phyloP scores from a whole-genome alignment of 30 jellyfish, hydroid and myxozoan species.

The Aurelia sp. region DNA sequence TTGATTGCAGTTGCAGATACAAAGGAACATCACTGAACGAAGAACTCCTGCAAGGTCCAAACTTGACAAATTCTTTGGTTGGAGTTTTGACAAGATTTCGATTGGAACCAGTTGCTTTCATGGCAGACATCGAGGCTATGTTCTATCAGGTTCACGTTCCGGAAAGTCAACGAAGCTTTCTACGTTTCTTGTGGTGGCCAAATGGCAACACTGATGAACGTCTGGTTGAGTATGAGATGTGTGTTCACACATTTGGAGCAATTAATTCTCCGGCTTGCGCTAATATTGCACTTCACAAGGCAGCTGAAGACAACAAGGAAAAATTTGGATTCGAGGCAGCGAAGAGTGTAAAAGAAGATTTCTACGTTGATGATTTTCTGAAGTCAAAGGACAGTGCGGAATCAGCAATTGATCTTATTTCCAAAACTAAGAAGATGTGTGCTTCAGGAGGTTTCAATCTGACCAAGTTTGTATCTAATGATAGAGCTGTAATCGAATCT shows the following conservation, averaged over 20 bases:
- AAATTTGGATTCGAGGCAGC: conserved; percentile 15
- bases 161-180: conserved; percentile 23
- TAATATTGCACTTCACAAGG: conserved; percentile 26
- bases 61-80: conserved; percentile 12
- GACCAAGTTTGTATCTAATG: too few species aligned
- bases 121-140: too few species aligned
- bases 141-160: conserved; percentile 32
- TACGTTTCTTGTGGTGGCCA: conserved; percentile 66
- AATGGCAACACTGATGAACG: conserved; percentile 37
- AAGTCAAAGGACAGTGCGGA: conserved; percentile 18
- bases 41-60: neutral
- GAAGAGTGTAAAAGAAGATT: conserved; percentile 6
- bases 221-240: conserved; percentile 45
- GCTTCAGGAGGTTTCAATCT: too few species aligned
- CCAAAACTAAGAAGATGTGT: too few species aligned
- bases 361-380: neutral
- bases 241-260: conserved; percentile 49
- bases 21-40: conserved; percentile 12
- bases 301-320: neutral
- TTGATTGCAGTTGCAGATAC: conserved; percentile 54
- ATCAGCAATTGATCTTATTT: too few species aligned
- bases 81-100: conserved; percentile 53
- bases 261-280: conserved; percentile 44
- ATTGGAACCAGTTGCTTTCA: neutral
- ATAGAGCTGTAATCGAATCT: too few species aligned